Evolutionary conservation across 2,113 vertebrate genomes (phyloP).

Genomic region (Egretta garzetta): DNA sequence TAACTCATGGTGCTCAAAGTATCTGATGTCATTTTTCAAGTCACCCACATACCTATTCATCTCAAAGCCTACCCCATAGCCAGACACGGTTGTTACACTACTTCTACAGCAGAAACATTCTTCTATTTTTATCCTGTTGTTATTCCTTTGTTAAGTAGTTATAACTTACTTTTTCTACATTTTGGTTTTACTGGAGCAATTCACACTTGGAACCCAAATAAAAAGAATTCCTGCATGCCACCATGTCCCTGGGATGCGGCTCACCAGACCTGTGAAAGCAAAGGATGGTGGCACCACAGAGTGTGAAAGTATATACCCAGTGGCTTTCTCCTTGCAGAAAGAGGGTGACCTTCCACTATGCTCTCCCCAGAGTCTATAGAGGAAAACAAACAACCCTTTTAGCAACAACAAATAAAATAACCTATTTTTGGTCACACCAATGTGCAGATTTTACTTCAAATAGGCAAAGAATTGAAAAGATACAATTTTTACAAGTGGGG

Average conservation of each 20-base stretch:
- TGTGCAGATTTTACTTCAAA: not conserved
- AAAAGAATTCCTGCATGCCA: not conserved
- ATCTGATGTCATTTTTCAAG: not conserved
- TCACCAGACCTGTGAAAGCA: not conserved
- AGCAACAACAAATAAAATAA: not conserved
- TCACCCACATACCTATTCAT: not conserved
- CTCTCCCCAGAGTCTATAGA: not conserved
- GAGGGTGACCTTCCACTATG: not conserved
- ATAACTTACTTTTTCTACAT: not conserved
- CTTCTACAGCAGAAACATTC: not conserved
- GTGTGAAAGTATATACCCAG: not conserved
- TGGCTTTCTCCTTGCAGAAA: not conserved
- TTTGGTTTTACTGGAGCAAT: not conserved
- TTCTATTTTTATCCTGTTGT: not conserved
- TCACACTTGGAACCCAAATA: not conserved
- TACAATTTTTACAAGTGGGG: accelerated
- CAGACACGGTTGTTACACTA: not conserved
- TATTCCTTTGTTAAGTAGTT: not conserved
- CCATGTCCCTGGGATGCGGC: accelerated
- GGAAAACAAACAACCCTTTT: not conserved
- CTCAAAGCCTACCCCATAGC: not conserved
- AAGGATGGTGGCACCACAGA: not conserved
- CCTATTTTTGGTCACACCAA: not conserved
- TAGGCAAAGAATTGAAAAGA: not conserved
- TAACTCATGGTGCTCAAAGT: constrained; percentile 10